Conservation (phyloP, 2,888 invertebrate species). For the Dolomedes plantarius region DNA sequence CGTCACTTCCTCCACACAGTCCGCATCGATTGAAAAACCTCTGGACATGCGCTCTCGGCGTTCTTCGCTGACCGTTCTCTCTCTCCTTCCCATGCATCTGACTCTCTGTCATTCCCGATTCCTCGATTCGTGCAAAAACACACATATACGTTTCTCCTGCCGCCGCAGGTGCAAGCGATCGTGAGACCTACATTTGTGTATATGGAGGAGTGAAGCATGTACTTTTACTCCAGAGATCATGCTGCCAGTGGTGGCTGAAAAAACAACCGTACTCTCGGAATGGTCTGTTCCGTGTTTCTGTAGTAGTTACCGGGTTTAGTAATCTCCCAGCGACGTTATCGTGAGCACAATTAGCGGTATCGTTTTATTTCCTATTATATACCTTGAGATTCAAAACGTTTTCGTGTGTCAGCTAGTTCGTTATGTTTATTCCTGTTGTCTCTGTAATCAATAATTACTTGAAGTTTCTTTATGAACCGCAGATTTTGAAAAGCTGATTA, state of each 20-base stretch:
- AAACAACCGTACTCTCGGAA: neutral
- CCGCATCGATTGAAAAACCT: neutral
- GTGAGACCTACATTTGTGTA: slow-evolving; percentile 12
- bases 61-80: neutral
- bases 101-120: neutral
- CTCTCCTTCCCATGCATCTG: neutral
- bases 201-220: slow-evolving; percentile 12
- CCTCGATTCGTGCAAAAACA: neutral
- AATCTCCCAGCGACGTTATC: too few relatives aligned
- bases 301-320: too few relatives aligned
- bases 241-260: neutral
- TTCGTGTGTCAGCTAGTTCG: too few relatives aligned
- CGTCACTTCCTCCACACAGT: neutral
- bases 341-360: too few relatives aligned
- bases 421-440: too few relatives aligned
- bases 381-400: too few relatives aligned
- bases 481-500: too few relatives aligned
- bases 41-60: neutral
- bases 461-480: too few relatives aligned
- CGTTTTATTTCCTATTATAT: too few relatives aligned
- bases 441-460: too few relatives aligned
- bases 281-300: neutral
- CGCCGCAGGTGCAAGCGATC: slow-evolving; percentile 13
- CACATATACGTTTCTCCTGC: neutral
- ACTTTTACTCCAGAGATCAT: neutral